Evolutionary conservation across 2,888 invertebrate genomes (phyloP).

Genomic region (Baccha elongata): DNA sequence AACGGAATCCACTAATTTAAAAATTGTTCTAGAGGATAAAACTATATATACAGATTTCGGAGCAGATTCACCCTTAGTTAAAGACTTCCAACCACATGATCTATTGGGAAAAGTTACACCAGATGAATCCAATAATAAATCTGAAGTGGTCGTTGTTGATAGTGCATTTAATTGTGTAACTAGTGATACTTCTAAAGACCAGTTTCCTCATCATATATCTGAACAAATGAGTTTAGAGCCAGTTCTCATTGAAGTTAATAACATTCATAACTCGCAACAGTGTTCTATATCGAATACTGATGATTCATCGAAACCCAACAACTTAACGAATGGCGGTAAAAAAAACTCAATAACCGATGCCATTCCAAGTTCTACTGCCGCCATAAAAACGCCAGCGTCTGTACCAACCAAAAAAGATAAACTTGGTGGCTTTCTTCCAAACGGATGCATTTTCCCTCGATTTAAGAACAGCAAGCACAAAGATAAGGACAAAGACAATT

Average conservation of each 20-base stretch:
- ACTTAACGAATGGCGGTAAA: constrained; percentile 59
- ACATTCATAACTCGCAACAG: constrained; percentile 54
- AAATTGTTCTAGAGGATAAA: constrained; percentile 58
- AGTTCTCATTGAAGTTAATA: constrained; percentile 54
- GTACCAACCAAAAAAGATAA: constrained; percentile 81
- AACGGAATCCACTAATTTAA: not conserved
- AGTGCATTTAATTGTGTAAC: constrained; percentile 21
- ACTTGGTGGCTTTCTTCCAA: constrained; percentile 81
- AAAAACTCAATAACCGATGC: constrained; percentile 35
- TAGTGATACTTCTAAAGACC: constrained; percentile 24
- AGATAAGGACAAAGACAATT: constrained; percentile 78
- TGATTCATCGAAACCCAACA: constrained; percentile 55
- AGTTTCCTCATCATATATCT: constrained; percentile 8
- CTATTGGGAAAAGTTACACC: constrained; percentile 15
- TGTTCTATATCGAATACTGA: constrained; percentile 57
- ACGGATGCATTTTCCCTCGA: constrained; percentile 82
- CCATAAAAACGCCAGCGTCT: constrained; percentile 66
- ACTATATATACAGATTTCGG: constrained; percentile 74
- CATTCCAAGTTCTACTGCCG: constrained; percentile 47
- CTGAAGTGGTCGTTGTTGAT: constrained; percentile 15
- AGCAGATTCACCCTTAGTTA: constrained; percentile 53
- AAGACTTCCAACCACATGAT: constrained; percentile 24
- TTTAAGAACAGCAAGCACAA: constrained; percentile 82
- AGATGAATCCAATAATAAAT: constrained; percentile 28
- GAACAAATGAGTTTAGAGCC: constrained; percentile 39